Conservation (phyloP, 2,888 invertebrate species). For the Drosophila melanosoma region DNA sequence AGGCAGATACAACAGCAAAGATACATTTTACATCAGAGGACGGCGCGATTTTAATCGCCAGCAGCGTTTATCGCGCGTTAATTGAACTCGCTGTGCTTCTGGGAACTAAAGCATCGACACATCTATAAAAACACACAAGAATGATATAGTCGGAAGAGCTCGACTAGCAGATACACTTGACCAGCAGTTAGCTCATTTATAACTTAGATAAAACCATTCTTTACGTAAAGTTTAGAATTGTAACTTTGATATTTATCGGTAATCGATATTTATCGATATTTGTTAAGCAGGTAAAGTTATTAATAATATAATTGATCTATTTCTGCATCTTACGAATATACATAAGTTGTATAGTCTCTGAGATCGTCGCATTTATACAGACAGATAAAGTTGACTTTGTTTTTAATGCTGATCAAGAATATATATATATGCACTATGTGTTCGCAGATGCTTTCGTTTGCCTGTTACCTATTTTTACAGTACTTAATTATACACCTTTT, state of each 20-base stretch:
- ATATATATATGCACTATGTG: neutral
- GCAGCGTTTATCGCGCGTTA: slow-evolving; percentile 44
- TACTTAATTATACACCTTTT: neutral
- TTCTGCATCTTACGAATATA: no score
- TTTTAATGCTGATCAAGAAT: neutral
- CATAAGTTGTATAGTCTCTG: no score
- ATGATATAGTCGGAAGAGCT: neutral
- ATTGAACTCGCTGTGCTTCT: slow-evolving; percentile 40
- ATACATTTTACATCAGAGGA: slow-evolving; percentile 14
- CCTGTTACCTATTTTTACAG: neutral
- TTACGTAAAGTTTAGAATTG: no score
- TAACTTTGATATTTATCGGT: no score
- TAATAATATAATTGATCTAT: no score
- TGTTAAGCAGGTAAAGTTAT: no score
- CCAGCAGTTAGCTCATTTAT: neutral
- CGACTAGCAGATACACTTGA: neutral
- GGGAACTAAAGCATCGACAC: slow-evolving; percentile 11
- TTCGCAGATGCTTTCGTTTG: neutral
- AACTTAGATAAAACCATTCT: neutral
- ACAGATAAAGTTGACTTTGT: neutral
- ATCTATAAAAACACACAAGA: neutral
- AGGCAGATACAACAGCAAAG: neutral
- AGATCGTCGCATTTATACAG: no score
- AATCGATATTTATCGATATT: no score
- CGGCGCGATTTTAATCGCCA: slow-evolving; percentile 36